Evolutionary conservation across 2,113 vertebrate genomes (phyloP), one percentile per base, ranked within the genome.

Genomic region (Baryphthengus martii): DNA sequence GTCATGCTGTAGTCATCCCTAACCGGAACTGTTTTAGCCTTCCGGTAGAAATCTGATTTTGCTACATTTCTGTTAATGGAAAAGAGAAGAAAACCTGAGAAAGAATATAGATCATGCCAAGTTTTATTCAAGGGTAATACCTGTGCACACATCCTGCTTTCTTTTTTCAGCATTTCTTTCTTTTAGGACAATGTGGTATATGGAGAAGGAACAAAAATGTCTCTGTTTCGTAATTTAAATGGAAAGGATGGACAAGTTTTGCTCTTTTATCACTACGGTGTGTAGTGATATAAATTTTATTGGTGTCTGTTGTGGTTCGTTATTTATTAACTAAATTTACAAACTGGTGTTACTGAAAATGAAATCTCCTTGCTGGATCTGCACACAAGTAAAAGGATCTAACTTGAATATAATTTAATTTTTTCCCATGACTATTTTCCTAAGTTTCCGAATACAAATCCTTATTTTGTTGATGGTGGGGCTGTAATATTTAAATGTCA

Each of bases 41-140:
- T 88, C n/a, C 58, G 25, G 58, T 39, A 0, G 2, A 23, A 11
- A 24, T 55, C 4, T 0, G 9, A n/a, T 74, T 83, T 79, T 62
- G 9, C 35, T 44, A 37, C 39, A 44, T 72, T 86, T 86, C 20
- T 85, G 9, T 59, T 44, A 17, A 2, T 55, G 12, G 12, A 49
- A 56, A 52, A 56, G 10, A 20, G 10, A 39, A 39, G 45, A 85
- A 70, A 61, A 61, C 15, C 17, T 23, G 11, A 81, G 44, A 61
- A 74, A 67, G 12, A 82, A 7, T n/a, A 33, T 11, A 44, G 37
- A 58, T 74, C 20, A 7, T 35, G 56, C 8, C 40, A 56, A 42
- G 11, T 61, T 56, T 42, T 80, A 53, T 29, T 78, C 62, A 67
- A 31, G 25, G 29, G 14, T 40, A 40, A 8, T 24, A 45, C 13